Base-by-base conservation (phyloP, 2,113 vertebrate genomes). In the Sporophila hypoxantha region DNA sequence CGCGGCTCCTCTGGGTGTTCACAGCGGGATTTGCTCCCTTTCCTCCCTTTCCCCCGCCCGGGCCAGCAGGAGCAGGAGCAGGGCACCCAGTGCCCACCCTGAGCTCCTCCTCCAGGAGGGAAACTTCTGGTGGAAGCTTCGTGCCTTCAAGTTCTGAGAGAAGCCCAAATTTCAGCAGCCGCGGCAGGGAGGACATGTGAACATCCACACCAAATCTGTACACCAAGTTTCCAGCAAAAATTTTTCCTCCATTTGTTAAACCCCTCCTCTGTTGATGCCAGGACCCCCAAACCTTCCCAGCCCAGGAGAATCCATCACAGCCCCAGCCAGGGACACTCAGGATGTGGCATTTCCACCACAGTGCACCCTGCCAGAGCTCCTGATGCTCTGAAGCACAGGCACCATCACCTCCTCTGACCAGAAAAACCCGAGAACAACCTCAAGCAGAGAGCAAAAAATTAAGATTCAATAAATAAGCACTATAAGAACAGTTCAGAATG, bases 381-480 rank as follows among this genome's bases (percentile, higher is more conserved):
- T 42, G 37, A 0, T 4, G 2, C 25, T 32, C 2, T 5, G 3
- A 8, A 41, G 53, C 30, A 26, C 37, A 32, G 56, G 17, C 41
- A n/a, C 18, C 76, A 39, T 3, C 36, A 14, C 25, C 57, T 64
- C 30, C 37, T 55, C 26, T 4, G 1, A 36, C 8, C 22, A 57
- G 41, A 21, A 19, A 57, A 53, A 22, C 12, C 79, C 25, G 13
- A 74, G 46, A 46, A 10, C 22, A 34, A 0, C 30, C 23, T 20
- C 0, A 0, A 79, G 50, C 9, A 68, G 6, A 53, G 9, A 50
- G 14, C 12, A 34, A 2, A 1, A 21, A 39, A 22, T 8, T 29
- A 8, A 0, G 0, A 44, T 13, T 80, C 0, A 1, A 47, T 19
- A 27, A 76, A 69, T 20, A 13, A 49, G 6, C 20, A 14, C 0